Percentiles rank a stretch among this genome's conserved stretches.
Evolutionary conservation across 2,888 invertebrate genomes (phyloP).

Genomic region (Pristionchus mayeri): DNA sequence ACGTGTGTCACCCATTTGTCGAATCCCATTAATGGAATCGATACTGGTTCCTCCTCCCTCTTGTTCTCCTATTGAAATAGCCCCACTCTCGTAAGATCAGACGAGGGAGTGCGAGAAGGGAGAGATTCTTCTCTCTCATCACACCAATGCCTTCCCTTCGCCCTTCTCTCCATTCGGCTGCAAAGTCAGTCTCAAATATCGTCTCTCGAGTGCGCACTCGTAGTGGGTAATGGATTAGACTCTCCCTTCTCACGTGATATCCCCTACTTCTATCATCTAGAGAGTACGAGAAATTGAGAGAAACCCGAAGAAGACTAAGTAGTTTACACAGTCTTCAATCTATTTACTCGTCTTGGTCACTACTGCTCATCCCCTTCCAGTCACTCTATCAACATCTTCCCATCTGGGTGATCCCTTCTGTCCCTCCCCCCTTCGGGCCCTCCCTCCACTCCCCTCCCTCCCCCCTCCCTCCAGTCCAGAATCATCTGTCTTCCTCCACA

Average conservation of each 20-base stretch:
- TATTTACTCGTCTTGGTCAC: slow-evolving; percentile 27
- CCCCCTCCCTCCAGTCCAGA: not conserved
- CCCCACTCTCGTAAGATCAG: slow-evolving; percentile 12
- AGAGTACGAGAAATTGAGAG: not conserved
- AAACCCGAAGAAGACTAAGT: not conserved
- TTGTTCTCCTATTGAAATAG: slow-evolving; percentile 15
- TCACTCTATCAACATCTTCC: not conserved
- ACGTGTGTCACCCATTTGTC: not conserved
- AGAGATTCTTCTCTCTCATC: not conserved
- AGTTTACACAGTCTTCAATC: slow-evolving; percentile 39
- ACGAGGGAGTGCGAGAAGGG: not conserved
- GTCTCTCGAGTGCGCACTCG: slow-evolving; percentile 8
- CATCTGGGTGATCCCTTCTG: slow-evolving; percentile 27
- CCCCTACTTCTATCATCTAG: not conserved
- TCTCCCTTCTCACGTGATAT: not conserved
- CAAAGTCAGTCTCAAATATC: slow-evolving; percentile 35
- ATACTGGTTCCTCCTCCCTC: not conserved
- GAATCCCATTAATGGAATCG: slow-evolving; percentile 20
- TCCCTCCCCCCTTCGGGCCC: slow-evolving; percentile 20
- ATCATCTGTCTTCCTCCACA: slow-evolving; percentile 2
- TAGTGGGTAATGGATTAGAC: not conserved
- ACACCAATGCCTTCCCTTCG: not conserved
- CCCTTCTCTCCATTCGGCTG: not conserved
- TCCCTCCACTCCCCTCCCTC: slow-evolving; percentile 9
- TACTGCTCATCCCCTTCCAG: slow-evolving; percentile 5